Base-by-base conservation (phyloP, 2,888 invertebrate species). In the Zygaena filipendulae region DNA sequence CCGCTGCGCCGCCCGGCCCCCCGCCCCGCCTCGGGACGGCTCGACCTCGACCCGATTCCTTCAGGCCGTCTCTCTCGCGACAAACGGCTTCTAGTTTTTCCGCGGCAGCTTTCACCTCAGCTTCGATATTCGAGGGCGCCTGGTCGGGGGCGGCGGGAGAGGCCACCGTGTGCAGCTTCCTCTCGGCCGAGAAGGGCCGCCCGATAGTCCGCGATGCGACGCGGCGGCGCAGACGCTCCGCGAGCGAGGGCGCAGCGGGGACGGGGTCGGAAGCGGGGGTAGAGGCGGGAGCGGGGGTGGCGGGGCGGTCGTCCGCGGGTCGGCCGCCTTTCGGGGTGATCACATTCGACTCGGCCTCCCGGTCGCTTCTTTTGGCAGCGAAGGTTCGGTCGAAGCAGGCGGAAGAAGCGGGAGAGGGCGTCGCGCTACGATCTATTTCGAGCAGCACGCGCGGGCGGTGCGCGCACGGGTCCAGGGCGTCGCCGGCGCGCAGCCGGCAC, bases 391-490 rank as follows among this genome's bases (percentile, higher is more conserved):
- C 16, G 24, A 25, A 13, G 12, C 27, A 14, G 21, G 13, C 14
- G 12, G 12, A 13, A 11, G 18, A 27, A 8, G 11, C 3, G 3
- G n/a, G 6, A 31, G 26, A 25, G 29, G 32, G 1, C 23, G 12
- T 22, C n/a, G 19, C 11, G 25, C 29, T 36, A 13, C 67, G 58
- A 14, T 63, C 56, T 11, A 64, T 43, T 25, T 58, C 49, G 4
- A 60, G 14, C 14, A 63, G 35, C 2, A 55, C 33, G 9, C 54
- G 55, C 2, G 61, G 59, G 1, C 42, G 47, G 30, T 63, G 59
- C n/a, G 51, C 52, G 42, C 66, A 67, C 8, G 60, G 59, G 36
- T 63, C 57, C 7, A 51, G 32, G 23, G 29, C 28, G 2, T 16
- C 23, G 11, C 27, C 36, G 11, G 21, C 26, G 12, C 31, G 33